These are phyloP conservation scores for Cordylochernes scorpioides DNA, from an alignment of 2,888 invertebrate species.

Conservation along the genomic window DNA sequence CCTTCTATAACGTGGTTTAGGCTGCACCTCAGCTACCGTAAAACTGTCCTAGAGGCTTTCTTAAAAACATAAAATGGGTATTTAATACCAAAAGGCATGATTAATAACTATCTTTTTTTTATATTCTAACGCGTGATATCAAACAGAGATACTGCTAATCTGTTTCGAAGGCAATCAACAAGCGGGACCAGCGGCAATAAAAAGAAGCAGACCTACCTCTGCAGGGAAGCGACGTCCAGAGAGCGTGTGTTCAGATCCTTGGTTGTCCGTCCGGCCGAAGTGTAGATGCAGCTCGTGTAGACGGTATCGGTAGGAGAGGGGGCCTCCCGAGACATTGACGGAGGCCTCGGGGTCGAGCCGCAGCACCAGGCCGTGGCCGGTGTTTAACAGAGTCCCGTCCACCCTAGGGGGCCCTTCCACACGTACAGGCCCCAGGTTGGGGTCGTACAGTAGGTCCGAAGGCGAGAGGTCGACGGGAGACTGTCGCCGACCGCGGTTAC, in stretches of 20 bases:
- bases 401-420: slow-evolving; percentile 90
- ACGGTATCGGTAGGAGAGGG: slow-evolving; percentile 78
- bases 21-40: too few relatives aligned
- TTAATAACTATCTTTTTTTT: too few relatives aligned
- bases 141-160: too few relatives aligned
- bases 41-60: too few relatives aligned
- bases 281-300: slow-evolving; percentile 83
- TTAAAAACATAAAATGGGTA: too few relatives aligned
- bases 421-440: slow-evolving; percentile 64
- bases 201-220: too few relatives aligned
- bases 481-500: slow-evolving; percentile 85
- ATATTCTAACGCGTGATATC: too few relatives aligned
- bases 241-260: slow-evolving; percentile 88
- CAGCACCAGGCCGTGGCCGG: slow-evolving; percentile 78
- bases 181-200: too few relatives aligned
- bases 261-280: slow-evolving; percentile 67
- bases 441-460: slow-evolving; percentile 72
- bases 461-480: slow-evolving; percentile 94
- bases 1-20: too few relatives aligned
- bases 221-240: slow-evolving; percentile 88
- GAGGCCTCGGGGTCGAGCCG: slow-evolving; percentile 34
- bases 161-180: too few relatives aligned
- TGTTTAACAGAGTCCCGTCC: slow-evolving; percentile 63
- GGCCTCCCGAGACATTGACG: slow-evolving; percentile 87
- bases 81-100: too few relatives aligned